These are phyloP conservation scores for Cottus gobio DNA, from an alignment of 2,113 vertebrate genomes.

Conservation along the genomic window DNA sequence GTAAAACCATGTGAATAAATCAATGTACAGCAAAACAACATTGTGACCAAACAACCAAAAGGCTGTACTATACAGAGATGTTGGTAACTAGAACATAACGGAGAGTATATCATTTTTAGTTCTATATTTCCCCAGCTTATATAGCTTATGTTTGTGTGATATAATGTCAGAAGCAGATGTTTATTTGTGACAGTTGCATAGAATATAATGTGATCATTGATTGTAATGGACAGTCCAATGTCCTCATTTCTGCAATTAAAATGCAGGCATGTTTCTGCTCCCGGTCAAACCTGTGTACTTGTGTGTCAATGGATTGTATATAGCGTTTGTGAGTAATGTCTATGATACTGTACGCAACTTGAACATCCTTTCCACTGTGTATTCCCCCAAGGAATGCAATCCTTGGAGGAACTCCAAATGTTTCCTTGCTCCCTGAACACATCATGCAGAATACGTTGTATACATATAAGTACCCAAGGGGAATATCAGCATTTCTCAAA, in stretches of 20 bases:
- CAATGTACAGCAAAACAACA: constrained; percentile 32
- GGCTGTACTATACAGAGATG: constrained; percentile 45
- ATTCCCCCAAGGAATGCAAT: constrained; percentile 12
- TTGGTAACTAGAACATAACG: constrained; percentile 22
- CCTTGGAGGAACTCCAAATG: constrained; percentile 23
- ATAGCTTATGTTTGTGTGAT: constrained; percentile 60
- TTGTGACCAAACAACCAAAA: constrained; percentile 57
- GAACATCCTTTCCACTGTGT: not conserved
- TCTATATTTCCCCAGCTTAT: constrained; percentile 15
- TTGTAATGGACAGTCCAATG: constrained; percentile 58
- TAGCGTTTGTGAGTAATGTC: not conserved
- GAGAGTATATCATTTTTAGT: constrained; percentile 33
- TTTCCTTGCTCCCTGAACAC: constrained; percentile 2
- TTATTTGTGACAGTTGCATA: constrained; percentile 68
- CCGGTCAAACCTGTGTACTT: constrained; percentile 25
- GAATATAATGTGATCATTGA: constrained; percentile 61
- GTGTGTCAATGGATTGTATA: constrained; percentile 21
- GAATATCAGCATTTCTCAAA: not conserved
- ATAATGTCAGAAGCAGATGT: constrained; percentile 54
- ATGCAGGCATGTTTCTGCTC: constrained; percentile 40
- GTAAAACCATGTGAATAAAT: constrained; percentile 31
- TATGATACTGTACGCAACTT: not conserved
- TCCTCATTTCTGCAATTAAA: constrained; percentile 66
- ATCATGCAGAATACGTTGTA: not conserved
- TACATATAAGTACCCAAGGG: not conserved